phyloP scores from a whole-genome alignment of 1,140 invertebrate genomes.

The Antheraea pernyi region DNA sequence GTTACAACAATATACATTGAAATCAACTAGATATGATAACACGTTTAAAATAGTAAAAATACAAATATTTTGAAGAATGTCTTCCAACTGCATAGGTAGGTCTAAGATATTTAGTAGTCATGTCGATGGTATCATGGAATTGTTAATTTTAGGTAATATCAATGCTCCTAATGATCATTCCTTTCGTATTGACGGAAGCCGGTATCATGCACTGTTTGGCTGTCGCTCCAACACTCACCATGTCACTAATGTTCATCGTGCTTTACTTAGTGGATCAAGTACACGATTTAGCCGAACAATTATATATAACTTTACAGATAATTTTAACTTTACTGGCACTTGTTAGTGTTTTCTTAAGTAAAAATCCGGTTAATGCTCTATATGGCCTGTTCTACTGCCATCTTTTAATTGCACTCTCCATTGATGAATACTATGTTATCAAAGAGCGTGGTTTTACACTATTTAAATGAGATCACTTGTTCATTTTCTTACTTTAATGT shows the following conservation, averaged over 20 bases:
- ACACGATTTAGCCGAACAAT: slow-evolving; percentile 60
- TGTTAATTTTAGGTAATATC: slow-evolving; percentile 72
- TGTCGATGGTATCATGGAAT: slow-evolving; percentile 1
- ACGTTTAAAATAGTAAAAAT: background rate
- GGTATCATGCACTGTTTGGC: slow-evolving; percentile 56
- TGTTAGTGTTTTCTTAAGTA: slow-evolving; percentile 28
- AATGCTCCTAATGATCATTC: slow-evolving; percentile 60
- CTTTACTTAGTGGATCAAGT: slow-evolving; percentile 70
- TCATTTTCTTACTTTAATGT: background rate
- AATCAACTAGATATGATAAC: too few species aligned
- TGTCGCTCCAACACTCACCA: slow-evolving; percentile 54
- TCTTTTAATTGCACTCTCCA: slow-evolving; percentile 50
- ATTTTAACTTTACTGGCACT: slow-evolving; percentile 38
- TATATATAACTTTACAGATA: slow-evolving; percentile 55
- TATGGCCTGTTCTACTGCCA: slow-evolving; percentile 63
- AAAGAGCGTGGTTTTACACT: slow-evolving; percentile 55
- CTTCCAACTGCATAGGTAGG: background rate
- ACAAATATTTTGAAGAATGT: background rate
- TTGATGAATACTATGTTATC: slow-evolving; percentile 59
- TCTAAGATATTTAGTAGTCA: background rate
- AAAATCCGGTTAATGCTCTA: slow-evolving; percentile 28
- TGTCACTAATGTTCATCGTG: slow-evolving; percentile 61
- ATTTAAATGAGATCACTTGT: slow-evolving; percentile 17
- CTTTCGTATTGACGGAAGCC: slow-evolving; percentile 48
- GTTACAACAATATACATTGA: too few species aligned